These are phyloP conservation scores for Dasysyrphus albostriatus DNA, from an alignment of 2,888 invertebrate genomes.

Conservation along the genomic window DNA sequence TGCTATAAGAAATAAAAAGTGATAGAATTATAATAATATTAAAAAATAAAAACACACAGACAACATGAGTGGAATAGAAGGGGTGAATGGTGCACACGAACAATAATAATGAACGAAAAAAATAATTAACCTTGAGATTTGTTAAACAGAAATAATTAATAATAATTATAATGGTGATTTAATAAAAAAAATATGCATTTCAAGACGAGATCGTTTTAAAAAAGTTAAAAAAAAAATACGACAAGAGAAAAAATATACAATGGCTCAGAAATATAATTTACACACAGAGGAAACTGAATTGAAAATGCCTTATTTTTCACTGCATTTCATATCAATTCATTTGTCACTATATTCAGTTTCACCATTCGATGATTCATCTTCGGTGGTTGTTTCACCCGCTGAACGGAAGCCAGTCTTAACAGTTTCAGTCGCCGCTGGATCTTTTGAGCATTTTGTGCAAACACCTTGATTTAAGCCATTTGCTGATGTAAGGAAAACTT, in stretches of 20 bases:
- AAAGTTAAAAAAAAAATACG: constrained; percentile 9
- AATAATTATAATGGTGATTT: constrained; percentile 17
- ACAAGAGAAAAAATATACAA: constrained; percentile 41
- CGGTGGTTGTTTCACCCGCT: constrained; percentile 80
- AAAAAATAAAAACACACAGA: constrained; percentile 58
- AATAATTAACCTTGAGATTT: constrained; percentile 38
- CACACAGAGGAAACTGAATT: constrained; percentile 32
- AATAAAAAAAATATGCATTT: constrained; percentile 51
- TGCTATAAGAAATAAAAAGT: constrained; percentile 61
- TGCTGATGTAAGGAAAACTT: constrained; percentile 84
- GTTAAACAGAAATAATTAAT: constrained; percentile 24
- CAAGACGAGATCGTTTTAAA: constrained; percentile 63
- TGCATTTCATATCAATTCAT: constrained; percentile 56
- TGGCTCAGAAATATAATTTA: constrained; percentile 47
- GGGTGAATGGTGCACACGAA: constrained; percentile 45
- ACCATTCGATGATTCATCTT: constrained; percentile 82
- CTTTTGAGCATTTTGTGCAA: constrained; percentile 81
- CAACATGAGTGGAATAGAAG: constrained; percentile 62
- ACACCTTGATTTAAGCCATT: constrained; percentile 82
- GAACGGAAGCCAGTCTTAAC: constrained; percentile 80
- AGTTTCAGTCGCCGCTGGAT: constrained; percentile 77
- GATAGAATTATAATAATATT: not conserved
- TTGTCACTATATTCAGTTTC: constrained; percentile 81
- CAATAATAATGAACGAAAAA: constrained; percentile 12
- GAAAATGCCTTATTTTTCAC: constrained; percentile 6